These are phyloP conservation scores for Proisotoma minuta DNA, from an alignment of 2,888 invertebrate species.

Conservation along the genomic window DNA sequence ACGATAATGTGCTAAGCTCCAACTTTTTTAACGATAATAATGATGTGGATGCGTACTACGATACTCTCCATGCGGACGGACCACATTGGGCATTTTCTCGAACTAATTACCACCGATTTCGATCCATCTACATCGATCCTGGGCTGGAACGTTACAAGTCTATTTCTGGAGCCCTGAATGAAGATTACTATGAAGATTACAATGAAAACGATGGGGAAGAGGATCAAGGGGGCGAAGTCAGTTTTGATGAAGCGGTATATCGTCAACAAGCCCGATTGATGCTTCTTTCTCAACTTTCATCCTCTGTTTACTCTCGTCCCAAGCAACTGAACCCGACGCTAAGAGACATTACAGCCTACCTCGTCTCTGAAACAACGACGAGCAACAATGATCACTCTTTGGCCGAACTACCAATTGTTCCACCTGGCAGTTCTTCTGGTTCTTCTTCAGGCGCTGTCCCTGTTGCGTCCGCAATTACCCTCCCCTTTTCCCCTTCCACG, in stretches of 20 bases:
- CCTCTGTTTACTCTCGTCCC: conserved; percentile 15
- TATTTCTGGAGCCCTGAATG: conserved; percentile 13
- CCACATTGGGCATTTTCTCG: conserved; percentile 41
- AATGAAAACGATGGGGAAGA: no score
- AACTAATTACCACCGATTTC: conserved; percentile 30
- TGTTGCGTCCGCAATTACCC: conserved; percentile 1
- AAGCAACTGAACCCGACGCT: conserved; percentile 34
- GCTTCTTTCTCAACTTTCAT: conserved; percentile 26
- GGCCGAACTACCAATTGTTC: conserved; percentile 5
- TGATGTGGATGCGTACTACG: conserved; percentile 26
- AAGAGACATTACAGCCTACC: conserved; percentile 45
- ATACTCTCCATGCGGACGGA: conserved; percentile 28
- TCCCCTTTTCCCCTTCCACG: neutral
- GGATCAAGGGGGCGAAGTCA: conserved; percentile 17
- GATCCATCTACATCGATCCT: conserved; percentile 16
- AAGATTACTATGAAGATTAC: conserved; percentile 8
- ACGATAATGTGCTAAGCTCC: conserved; percentile 29
- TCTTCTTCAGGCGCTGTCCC: conserved; percentile 12
- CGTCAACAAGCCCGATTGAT: conserved; percentile 32
- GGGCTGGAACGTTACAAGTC: conserved; percentile 32
- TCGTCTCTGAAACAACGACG: conserved; percentile 41
- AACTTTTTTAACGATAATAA: conserved; percentile 35
- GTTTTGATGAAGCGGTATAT: conserved; percentile 29
- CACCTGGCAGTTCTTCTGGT: conserved; percentile 18
- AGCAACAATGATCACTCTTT: neutral